Base-by-base conservation (phyloP, 2,888 invertebrate genomes). In the Dysmachus trigonus region DNA sequence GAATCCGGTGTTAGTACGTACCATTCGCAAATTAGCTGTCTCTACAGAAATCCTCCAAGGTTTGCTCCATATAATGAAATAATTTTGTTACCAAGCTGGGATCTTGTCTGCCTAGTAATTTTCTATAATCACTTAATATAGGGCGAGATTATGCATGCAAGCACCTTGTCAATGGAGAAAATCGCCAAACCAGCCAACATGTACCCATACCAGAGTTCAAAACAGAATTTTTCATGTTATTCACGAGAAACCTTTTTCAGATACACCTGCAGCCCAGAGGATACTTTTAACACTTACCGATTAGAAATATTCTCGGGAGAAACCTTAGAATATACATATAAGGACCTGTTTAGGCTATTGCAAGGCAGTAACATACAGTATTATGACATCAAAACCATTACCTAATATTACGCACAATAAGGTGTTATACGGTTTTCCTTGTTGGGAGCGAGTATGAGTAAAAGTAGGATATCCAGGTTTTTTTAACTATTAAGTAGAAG, bases 51-150 rank as follows among this genome's bases (percentile, higher is more conserved):
- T 35, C 18, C 73, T 73, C 33, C 1, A 31, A 73, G 73, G 33
- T 13, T 73, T 27, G 13, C 27, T 33, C 33, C 8, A 73, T 18
- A 73, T 73, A 73, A 73, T 73, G 73, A 73, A 73, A 73, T 73
- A 73, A 73, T 33, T 33, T 73, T 73, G 33, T 73, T 33, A 33
- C 8, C 35, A 73, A 7, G 31, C 73, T 31, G 31, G 33, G 35
- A 31, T 18, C 33, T n/a, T 33, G 33, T 72, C 73, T 30, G 33
- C 33, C 27, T 13, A 73, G 73, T 35, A 35, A 33, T 73, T 73
- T 73, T 73, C 73, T 73, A 73, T 73, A 73, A 73, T 73, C 35
- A 73, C 73, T 73, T 73, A 73, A 73, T 73, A 73, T 31, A 31
- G 31, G 8, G 7, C 35, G 31, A 33, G 33, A 73, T 73, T 73